phyloP scores from a whole-genome alignment of 2,797 vertebrate genomes.

The Emydoidea blandingii region DNA sequence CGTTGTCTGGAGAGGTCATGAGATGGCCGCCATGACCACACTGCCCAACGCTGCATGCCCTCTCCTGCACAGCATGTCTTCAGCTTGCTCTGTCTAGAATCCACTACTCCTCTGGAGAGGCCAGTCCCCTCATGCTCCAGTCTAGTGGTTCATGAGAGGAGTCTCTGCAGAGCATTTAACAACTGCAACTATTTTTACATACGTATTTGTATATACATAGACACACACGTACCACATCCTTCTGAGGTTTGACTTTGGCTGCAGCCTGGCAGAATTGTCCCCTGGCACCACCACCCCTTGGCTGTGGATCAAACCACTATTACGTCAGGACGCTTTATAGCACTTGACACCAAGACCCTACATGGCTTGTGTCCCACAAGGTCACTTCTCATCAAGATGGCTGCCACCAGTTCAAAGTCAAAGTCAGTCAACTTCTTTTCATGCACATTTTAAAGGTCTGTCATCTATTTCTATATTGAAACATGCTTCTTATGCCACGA shows the following conservation, averaged over 20 bases:
- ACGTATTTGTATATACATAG: not conserved
- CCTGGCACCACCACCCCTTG: not conserved
- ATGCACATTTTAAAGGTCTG: not conserved
- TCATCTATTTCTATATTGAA: not conserved
- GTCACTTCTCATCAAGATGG: not conserved
- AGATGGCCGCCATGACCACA: not conserved
- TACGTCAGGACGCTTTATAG: not conserved
- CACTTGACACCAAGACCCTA: too few relatives aligned
- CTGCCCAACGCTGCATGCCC: not conserved
- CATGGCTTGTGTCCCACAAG: not conserved
- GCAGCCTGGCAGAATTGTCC: not conserved
- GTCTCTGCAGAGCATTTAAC: not conserved
- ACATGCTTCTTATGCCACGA: not conserved
- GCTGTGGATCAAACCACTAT: not conserved
- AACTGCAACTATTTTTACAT: not conserved
- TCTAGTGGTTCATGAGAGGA: not conserved
- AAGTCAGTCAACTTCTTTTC: not conserved
- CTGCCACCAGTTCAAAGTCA: not conserved
- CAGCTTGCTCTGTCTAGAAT: not conserved
- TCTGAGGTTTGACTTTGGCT: not conserved
- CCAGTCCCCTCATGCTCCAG: not conserved
- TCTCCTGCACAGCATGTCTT: not conserved
- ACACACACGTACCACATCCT: too few relatives aligned
- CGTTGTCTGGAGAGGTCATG: not conserved
- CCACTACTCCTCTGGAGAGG: not conserved